Percentiles rank a stretch among this genome's conserved stretches.
Conservation (phyloP, 1,140 invertebrate species). For the Leptoteleia sp. region DNA sequence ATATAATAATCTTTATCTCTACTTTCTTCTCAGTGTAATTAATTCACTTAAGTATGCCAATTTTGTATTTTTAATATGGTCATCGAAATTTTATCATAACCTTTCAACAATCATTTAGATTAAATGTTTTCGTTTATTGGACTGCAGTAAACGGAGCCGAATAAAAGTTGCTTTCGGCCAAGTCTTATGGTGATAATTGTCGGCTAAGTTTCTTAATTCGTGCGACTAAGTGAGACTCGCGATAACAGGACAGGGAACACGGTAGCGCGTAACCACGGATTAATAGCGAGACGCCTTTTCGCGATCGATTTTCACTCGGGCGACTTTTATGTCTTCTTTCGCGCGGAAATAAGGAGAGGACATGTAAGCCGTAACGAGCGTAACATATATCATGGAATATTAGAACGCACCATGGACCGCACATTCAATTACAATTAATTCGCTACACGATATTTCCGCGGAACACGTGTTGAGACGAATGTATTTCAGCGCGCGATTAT, state of each 20-base stretch:
- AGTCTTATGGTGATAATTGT: constrained; percentile 10
- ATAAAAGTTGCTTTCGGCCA: background rate
- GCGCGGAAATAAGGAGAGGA: constrained; percentile 34
- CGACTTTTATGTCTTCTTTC: constrained; percentile 52
- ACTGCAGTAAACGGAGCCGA: too few relatives aligned
- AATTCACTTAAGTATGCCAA: too few relatives aligned
- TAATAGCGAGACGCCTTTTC: constrained; percentile 42
- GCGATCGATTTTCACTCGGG: constrained; percentile 47
- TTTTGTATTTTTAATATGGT: too few relatives aligned
- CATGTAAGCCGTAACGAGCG: constrained; percentile 22
- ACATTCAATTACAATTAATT: constrained; percentile 66
- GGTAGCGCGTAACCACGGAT: constrained; percentile 43
- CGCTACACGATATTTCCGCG: constrained; percentile 52
- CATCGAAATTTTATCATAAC: too few relatives aligned
- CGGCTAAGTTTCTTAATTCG: constrained; percentile 28
- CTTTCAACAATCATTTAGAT: too few relatives aligned
- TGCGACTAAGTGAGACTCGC: constrained; percentile 20
- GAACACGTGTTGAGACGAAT: constrained; percentile 59
- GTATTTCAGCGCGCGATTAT: constrained; percentile 64
- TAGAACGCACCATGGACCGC: constrained; percentile 31
- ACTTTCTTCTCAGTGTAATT: too few relatives aligned
- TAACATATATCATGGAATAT: constrained; percentile 50
- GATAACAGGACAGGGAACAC: constrained; percentile 18
- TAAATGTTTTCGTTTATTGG: too few relatives aligned
- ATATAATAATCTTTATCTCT: too few relatives aligned